These are phyloP conservation scores for Leptoteleia sp. DNA, from an alignment of 1,140 invertebrate species.

Conservation along the genomic window DNA sequence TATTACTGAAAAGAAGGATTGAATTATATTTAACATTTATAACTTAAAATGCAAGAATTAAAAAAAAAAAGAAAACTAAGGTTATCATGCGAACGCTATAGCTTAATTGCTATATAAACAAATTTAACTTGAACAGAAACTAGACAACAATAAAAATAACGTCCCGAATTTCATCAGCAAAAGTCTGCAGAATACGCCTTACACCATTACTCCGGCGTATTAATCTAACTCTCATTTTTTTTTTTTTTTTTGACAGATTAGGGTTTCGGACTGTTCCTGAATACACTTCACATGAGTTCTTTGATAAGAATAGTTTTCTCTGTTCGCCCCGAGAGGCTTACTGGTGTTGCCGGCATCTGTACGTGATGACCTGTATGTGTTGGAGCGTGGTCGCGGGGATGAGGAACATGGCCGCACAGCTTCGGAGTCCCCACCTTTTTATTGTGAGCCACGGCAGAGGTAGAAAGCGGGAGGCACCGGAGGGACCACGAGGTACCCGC, in stretches of 20 bases:
- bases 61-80: no score
- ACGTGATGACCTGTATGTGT: slow-evolving; percentile 39
- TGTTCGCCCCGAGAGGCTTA: neutral
- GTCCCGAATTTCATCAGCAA: no score
- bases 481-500: slow-evolving; percentile 35
- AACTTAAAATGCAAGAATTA: no score
- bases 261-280: slow-evolving; percentile 7
- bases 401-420: slow-evolving; percentile 76
- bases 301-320: slow-evolving; percentile 36
- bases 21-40: no score
- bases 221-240: neutral
- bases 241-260: slow-evolving; percentile 14
- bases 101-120: no score
- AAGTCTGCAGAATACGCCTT: neutral
- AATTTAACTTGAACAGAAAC: no score
- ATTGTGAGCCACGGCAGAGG: slow-evolving; percentile 76
- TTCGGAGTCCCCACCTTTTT: slow-evolving; percentile 80
- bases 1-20: no score
- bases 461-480: slow-evolving; percentile 67
- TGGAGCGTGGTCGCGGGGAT: slow-evolving; percentile 64
- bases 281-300: slow-evolving; percentile 28
- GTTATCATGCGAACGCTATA: no score
- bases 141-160: no score
- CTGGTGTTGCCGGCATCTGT: slow-evolving; percentile 32
- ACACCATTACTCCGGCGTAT: neutral